Conservation (phyloP, 2,113 vertebrate genomes). For the Megaleporinus macrocephalus region DNA sequence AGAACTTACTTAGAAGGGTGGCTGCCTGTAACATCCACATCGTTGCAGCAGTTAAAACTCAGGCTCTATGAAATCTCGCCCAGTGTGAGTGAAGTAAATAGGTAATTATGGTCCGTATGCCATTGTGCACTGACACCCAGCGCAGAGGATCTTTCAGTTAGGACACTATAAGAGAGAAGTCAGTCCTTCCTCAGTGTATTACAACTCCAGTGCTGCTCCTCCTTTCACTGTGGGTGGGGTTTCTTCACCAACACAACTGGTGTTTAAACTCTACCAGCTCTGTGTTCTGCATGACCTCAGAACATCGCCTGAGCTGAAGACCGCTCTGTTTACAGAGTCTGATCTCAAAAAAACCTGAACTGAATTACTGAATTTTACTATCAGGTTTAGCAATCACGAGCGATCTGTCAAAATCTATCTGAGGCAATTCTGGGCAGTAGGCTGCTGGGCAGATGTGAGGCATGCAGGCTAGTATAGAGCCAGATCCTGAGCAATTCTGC, state of each 20-base stretch:
- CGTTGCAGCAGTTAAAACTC: background rate
- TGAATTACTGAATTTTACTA: too few relatives aligned
- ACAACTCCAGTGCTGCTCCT: background rate
- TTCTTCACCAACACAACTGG: background rate
- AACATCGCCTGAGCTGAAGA: too few relatives aligned
- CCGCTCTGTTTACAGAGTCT: too few relatives aligned
- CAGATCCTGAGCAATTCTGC: too few relatives aligned
- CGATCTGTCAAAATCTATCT: too few relatives aligned
- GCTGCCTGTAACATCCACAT: slow-evolving; percentile 65
- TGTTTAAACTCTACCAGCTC: background rate
- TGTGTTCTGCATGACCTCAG: too few relatives aligned
- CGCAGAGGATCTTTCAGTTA: background rate
- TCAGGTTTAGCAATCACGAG: too few relatives aligned
- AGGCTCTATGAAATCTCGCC: background rate
- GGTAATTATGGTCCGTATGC: background rate
- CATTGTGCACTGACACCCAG: background rate
- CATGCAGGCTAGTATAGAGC: too few relatives aligned
- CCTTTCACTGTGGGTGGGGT: background rate
- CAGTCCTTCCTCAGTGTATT: background rate
- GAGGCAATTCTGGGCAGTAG: too few relatives aligned
- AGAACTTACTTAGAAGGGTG: slow-evolving; percentile 69
- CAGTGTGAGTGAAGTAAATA: background rate
- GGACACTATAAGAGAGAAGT: background rate
- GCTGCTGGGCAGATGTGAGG: too few relatives aligned
- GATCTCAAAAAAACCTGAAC: too few relatives aligned